Conservation (phyloP, 2,113 vertebrate species). For the Callipepla californica region DNA sequence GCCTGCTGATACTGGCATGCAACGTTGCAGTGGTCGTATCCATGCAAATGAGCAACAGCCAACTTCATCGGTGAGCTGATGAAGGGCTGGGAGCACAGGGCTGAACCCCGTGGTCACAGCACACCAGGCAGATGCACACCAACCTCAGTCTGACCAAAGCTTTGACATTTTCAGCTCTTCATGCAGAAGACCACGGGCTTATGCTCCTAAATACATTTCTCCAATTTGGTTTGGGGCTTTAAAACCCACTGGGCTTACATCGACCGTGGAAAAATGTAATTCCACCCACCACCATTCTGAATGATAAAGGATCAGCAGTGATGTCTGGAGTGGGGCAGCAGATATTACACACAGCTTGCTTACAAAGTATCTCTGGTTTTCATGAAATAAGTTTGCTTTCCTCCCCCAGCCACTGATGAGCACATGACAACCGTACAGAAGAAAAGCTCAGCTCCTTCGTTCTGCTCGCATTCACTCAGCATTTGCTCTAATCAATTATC, state of each 20-base stretch:
- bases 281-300: conserved; percentile 17
- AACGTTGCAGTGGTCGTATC: not conserved
- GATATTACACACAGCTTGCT: conserved; percentile 47
- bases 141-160: not conserved
- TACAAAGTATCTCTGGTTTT: conserved; percentile 58
- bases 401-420: conserved; percentile 33
- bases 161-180: conserved; percentile 41
- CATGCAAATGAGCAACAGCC: not conserved
- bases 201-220: conserved; percentile 33
- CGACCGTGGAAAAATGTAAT: conserved; percentile 36
- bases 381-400: conserved; percentile 64
- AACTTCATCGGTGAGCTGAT: not conserved
- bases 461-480: conserved; percentile 48
- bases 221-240: conserved; percentile 42
- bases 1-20: not conserved
- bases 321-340: conserved; percentile 12
- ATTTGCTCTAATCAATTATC: conserved; percentile 56
- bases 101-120: not conserved
- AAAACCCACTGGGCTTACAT: conserved; percentile 9
- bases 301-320: conserved; percentile 54
- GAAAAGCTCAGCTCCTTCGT: conserved; percentile 48
- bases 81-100: not conserved
- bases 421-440: conserved; percentile 51
- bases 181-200: conserved; percentile 5
- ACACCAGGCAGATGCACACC: not conserved